Evolutionary conservation across 2,888 invertebrate species (phyloP).

Genomic region (Pterobdella sp.): DNA sequence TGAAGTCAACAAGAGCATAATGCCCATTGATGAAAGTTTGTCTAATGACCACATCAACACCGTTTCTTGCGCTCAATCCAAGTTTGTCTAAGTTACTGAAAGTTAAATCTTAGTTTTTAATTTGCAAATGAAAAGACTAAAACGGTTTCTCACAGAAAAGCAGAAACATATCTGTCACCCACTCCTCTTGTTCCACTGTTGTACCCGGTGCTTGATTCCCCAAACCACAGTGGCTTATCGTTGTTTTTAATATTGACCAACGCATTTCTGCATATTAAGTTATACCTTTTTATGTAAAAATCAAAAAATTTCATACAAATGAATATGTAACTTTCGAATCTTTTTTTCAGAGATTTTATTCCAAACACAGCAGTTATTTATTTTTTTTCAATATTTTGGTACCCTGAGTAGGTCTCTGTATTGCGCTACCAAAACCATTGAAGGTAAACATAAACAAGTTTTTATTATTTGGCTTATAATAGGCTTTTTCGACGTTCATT

Average conservation of each 20-base stretch:
- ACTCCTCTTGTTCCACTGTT: slow-evolving; percentile 66
- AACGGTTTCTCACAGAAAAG: slow-evolving; percentile 64
- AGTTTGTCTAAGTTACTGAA: slow-evolving; percentile 32
- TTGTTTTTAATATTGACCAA: slow-evolving; percentile 6
- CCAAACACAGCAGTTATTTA: too few species aligned
- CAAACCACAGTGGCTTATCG: slow-evolving; percentile 53
- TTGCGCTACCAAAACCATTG: too few species aligned
- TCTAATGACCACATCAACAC: slow-evolving; percentile 27
- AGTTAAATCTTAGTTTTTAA: neutral
- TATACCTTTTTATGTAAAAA: neutral
- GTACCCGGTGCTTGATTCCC: slow-evolving; percentile 66
- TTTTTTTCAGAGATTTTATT: too few species aligned
- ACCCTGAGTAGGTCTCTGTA: too few species aligned
- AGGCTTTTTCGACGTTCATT: too few species aligned
- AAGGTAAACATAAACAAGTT: too few species aligned
- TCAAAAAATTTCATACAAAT: too few species aligned
- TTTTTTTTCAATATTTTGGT: too few species aligned
- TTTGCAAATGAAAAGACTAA: neutral
- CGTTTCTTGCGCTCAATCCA: slow-evolving; percentile 24
- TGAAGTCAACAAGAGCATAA: slow-evolving; percentile 22
- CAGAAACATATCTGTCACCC: slow-evolving; percentile 61
- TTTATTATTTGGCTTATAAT: too few species aligned
- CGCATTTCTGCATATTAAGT: neutral
- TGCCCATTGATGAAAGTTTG: slow-evolving; percentile 30
- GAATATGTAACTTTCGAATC: too few species aligned